Base-by-base conservation (phyloP, 2,888 invertebrate species). In the Synanthedon andrenaeformis region DNA sequence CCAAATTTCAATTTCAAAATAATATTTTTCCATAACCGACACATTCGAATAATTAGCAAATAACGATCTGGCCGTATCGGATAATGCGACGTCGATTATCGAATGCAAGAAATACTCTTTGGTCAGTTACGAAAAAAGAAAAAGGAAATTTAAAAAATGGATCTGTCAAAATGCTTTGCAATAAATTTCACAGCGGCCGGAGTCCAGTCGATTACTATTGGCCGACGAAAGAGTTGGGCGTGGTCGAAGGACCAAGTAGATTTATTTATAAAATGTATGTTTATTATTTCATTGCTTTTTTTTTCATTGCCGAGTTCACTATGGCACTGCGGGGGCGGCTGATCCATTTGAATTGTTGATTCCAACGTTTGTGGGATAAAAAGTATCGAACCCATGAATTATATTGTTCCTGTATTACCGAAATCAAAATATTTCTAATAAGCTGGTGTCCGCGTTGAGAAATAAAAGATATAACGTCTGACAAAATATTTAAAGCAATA, bases 151-250 rank as follows among this genome's bases (percentile, higher is more conserved):
- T 70, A 79, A 83, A 81, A 82, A 81, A 76, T 76, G 72, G 76
- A 82, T 77, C 81, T 85, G 85, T 86, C 85, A 86, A 82, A 84
- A 86, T 79, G 83, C 81, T 77, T 71, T 69, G 79, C 80, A 69
- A 79, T 82, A 84, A 82, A 82, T 83, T 82, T 79, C 74, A 70
- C 75, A 74, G 77, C 73, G 76, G 68, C 67, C 56, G 61, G 56
- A 62, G 67, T 65, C 63, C 64, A 61, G 61, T 58, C 52, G 55
- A 63, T 59, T 55, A 63, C 65, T 58, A 85, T 85, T 86, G 86
- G 85, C 58, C 66, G 63, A 57, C 58, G 51, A 53, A 60, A 53
- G 51, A 42, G 57, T 72, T 65, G 69, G 85, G 84, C 85, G 86
- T 79, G 82, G 79, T 70, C 70, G 23, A 59, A 76, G 75, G 72